Percentiles rank a stretch among this genome's conserved stretches.
These are phyloP conservation scores for Sebastes hubbsi DNA, from an alignment of 2,797 vertebrate genomes.

Conservation along the genomic window DNA sequence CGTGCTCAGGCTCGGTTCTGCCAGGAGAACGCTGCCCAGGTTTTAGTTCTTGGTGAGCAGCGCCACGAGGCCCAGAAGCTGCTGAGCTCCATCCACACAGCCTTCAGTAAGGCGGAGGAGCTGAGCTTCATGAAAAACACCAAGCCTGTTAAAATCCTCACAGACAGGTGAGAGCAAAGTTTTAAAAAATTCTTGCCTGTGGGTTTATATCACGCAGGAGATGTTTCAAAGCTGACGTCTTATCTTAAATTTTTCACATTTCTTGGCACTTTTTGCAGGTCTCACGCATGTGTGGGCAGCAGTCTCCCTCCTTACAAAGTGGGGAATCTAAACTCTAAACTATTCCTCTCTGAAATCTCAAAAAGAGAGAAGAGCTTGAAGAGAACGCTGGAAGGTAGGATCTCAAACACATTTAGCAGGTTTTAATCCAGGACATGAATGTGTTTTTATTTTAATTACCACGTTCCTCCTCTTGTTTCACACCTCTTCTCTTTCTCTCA, in stretches of 20 bases:
- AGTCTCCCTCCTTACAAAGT: conserved; percentile 96
- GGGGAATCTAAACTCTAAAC: conserved; percentile 97
- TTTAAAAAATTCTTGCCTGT: too few species aligned
- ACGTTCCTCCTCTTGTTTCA: background rate
- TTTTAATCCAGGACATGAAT: background rate
- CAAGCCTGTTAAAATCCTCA: conserved; percentile 98
- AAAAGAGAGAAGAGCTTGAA: conserved; percentile 98
- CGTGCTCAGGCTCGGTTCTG: conserved; percentile 97
- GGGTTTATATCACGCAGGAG: background rate
- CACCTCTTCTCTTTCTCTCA: conserved; percentile 65
- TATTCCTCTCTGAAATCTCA: conserved; percentile 96
- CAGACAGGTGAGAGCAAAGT: conserved; percentile 90
- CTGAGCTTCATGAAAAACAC: conserved; percentile 99
- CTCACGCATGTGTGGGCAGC: conserved; percentile 94
- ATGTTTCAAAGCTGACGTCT: conserved; percentile 12
- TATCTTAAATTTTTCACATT: conserved; percentile 22
- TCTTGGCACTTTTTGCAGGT: conserved; percentile 80
- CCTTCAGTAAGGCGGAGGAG: conserved; percentile 97
- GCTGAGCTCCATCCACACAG: conserved; percentile 95
- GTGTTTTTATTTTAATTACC: conserved; percentile 17
- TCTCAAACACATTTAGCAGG: background rate
- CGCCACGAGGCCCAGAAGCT: conserved; percentile 98
- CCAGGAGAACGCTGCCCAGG: conserved; percentile 95
- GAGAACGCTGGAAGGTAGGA: conserved; percentile 95
- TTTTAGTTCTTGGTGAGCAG: conserved; percentile 93